Percentiles rank a stretch among this genome's conserved stretches.
phyloP scores from a whole-genome alignment of 2,797 vertebrate species.

The Tapera naevia region DNA sequence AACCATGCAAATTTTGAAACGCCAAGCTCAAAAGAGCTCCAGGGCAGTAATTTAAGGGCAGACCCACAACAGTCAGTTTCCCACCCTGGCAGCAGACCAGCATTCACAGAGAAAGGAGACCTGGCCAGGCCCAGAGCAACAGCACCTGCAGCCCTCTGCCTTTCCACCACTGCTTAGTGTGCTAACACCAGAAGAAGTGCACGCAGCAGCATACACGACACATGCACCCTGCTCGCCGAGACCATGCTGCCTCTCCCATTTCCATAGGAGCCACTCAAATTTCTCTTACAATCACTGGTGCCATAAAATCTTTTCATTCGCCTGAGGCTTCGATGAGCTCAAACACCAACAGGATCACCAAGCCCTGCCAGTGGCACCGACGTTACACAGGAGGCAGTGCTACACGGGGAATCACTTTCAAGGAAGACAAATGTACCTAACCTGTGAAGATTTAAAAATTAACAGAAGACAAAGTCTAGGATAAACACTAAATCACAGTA shows the following conservation, averaged over 20 bases:
- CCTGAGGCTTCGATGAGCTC: neutral
- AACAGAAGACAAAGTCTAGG: neutral
- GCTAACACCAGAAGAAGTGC: neutral
- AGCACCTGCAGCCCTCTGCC: neutral
- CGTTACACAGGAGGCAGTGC: neutral
- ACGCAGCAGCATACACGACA: rapidly evolving
- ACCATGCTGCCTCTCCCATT: neutral
- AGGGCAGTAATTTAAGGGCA: neutral
- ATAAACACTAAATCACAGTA: neutral
- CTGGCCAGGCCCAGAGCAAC: rapidly evolving
- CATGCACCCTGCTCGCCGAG: rapidly evolving
- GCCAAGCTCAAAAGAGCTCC: neutral
- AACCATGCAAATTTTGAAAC: neutral
- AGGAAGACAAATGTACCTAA: neutral
- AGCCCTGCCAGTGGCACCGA: neutral
- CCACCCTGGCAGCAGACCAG: neutral
- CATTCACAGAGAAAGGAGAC: neutral
- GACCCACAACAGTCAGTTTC: neutral
- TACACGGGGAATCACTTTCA: neutral
- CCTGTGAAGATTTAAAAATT: neutral
- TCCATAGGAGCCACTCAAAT: neutral
- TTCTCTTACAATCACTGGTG: neutral
- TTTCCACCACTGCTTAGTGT: neutral
- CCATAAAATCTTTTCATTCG: neutral
- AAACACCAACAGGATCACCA: neutral